These are phyloP conservation scores for Phaetusa simplex DNA, from an alignment of 2,113 vertebrate genomes.

Conservation along the genomic window DNA sequence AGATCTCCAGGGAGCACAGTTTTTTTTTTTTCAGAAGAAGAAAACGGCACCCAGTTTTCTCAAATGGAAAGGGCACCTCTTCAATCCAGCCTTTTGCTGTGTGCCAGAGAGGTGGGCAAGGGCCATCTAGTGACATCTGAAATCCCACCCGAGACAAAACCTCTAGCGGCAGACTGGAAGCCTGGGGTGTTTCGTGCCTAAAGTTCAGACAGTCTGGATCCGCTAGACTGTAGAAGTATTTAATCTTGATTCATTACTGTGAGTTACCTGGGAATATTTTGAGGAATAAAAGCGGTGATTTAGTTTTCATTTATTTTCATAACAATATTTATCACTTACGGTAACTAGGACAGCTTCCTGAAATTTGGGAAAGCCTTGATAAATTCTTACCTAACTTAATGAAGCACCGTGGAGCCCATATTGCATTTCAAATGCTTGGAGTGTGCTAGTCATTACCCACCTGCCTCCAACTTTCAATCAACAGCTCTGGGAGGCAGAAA, in stretches of 20 bases:
- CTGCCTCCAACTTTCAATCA: conserved; percentile 21
- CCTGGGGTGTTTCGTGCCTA: accelerated
- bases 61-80: not conserved
- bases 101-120: accelerated
- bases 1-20: not conserved
- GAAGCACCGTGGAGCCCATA: not conserved
- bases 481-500: not conserved
- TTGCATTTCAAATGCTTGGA: not conserved
- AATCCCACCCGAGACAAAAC: not conserved
- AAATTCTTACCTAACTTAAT: conserved; percentile 34
- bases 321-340: conserved; percentile 6
- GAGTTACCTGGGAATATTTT: not conserved
- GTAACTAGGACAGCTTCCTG: not conserved
- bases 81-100: not conserved
- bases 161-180: not conserved
- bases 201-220: not conserved
- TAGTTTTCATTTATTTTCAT: conserved; percentile 17
- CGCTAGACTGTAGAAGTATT: not conserved
- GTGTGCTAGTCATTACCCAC: not conserved
- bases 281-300: not conserved
- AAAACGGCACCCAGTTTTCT: not conserved
- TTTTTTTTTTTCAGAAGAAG: not conserved
- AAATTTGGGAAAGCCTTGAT: not conserved
- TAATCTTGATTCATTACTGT: not conserved
- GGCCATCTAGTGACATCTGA: not conserved